A percentile compares a stretch with the other conserved stretches of the same genome.
Evolutionary conservation across 2,888 invertebrate genomes (phyloP).

Genomic region (Caenorhabditis sp.): DNA sequence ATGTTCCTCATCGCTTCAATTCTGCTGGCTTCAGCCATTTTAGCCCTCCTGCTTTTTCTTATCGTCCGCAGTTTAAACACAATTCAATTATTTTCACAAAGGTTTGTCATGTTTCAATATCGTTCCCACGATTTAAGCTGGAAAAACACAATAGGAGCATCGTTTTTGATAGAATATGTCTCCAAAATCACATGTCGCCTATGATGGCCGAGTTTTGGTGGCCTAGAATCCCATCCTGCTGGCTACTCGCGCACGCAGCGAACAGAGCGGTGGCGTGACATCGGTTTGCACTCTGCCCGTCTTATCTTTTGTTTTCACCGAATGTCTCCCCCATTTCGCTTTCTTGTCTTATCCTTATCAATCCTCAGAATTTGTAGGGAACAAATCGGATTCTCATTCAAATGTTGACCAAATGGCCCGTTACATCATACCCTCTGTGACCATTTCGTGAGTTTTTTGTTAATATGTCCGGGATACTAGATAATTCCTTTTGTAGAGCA

Average conservation of each 20-base stretch:
- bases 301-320: constrained; percentile 53
- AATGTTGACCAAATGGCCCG: constrained; percentile 67
- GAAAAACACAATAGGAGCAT: too few relatives aligned
- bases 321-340: not conserved
- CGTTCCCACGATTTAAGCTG: too few relatives aligned
- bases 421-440: constrained; percentile 69
- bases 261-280: constrained; percentile 49
- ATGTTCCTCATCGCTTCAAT: too few relatives aligned
- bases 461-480: too few relatives aligned
- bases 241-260: not conserved
- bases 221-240: constrained; percentile 3
- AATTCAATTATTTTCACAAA: too few relatives aligned
- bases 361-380: constrained; percentile 25
- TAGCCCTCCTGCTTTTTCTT: too few relatives aligned
- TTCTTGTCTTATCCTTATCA: constrained; percentile 18
- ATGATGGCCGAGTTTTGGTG: not conserved
- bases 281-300: constrained; percentile 46
- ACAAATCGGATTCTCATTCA: constrained; percentile 14
- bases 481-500: constrained; percentile 42
- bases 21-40: too few relatives aligned
- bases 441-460: constrained; percentile 61
- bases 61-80: too few relatives aligned
- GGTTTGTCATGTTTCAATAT: too few relatives aligned
- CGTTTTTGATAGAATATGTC: too few relatives aligned
- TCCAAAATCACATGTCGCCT: not conserved